phyloP scores from a whole-genome alignment of 2,113 vertebrate genomes.

The Hirundichthys speculiger region DNA sequence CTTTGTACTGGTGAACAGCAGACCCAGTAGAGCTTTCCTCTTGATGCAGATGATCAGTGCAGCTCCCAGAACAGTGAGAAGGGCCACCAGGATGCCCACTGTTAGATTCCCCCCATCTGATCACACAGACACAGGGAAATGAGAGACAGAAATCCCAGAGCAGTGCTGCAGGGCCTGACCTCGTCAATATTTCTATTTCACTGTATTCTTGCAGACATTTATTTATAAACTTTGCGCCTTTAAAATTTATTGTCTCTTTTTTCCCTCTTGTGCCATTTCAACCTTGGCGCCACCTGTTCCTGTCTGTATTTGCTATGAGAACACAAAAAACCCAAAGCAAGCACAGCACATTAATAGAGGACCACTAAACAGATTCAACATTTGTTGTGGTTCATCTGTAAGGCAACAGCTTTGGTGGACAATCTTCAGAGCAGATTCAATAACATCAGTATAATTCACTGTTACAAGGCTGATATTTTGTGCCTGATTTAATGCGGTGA shows the following conservation, averaged over 20 bases:
- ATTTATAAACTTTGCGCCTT: not conserved
- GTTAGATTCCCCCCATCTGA: constrained; percentile 84
- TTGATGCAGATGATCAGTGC: constrained; percentile 86
- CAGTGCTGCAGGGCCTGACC: too few relatives aligned
- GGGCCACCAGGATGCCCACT: constrained; percentile 82
- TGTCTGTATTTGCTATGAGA: not conserved
- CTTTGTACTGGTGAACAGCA: constrained; percentile 88
- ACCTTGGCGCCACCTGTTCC: not conserved
- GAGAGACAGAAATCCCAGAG: not conserved
- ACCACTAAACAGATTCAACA: not conserved
- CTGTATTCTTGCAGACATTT: not conserved
- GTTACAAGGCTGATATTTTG: too few relatives aligned
- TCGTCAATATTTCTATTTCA: not conserved
- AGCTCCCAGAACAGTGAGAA: constrained; percentile 84
- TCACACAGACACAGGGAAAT: constrained; percentile 13
- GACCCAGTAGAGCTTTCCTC: constrained; percentile 84
- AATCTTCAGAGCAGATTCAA: too few relatives aligned
- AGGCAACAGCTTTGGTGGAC: too few relatives aligned
- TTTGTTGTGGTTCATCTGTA: too few relatives aligned
- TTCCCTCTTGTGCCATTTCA: not conserved
- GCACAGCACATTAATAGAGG: too few relatives aligned
- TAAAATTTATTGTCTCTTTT: not conserved
- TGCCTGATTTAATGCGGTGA: too few relatives aligned
- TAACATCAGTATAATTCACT: too few relatives aligned
- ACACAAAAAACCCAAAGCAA: not conserved